Conservation (phyloP, 2,113 vertebrate species). For the Talpa occidentalis region DNA sequence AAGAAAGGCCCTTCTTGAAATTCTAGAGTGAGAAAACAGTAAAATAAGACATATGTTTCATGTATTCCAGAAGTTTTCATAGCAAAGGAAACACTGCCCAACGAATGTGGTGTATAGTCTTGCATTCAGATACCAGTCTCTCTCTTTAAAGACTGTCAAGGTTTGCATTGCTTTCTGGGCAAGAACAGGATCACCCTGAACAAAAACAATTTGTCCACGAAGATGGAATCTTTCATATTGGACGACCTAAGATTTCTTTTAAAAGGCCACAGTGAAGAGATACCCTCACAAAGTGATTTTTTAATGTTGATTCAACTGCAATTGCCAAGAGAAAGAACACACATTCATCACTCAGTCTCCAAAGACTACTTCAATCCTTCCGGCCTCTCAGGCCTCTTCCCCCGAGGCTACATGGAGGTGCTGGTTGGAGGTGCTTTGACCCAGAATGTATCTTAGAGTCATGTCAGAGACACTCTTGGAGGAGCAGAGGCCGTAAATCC, state of each 20-base stretch:
- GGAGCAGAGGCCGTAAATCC: neutral
- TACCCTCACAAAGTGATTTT: neutral
- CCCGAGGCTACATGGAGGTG: accelerated
- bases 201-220: neutral
- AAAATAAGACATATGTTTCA: neutral
- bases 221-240: neutral
- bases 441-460: neutral
- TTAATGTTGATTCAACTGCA: neutral
- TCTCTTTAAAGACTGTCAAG: neutral
- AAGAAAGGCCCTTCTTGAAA: constrained; percentile 43
- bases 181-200: neutral
- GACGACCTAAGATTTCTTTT: neutral
- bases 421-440: neutral
- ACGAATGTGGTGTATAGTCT: neutral
- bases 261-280: neutral
- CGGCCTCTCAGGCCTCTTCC: neutral
- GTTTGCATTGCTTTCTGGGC: neutral
- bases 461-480: neutral
- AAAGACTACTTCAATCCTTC: neutral
- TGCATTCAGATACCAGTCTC: neutral
- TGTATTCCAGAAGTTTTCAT: neutral
- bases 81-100: neutral
- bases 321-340: neutral
- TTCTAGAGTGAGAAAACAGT: neutral
- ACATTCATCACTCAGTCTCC: neutral